A percentile compares a stretch with the other conserved stretches of the same genome.
phyloP scores from a whole-genome alignment of 2,888 invertebrate species.

The Allygus modestus region DNA sequence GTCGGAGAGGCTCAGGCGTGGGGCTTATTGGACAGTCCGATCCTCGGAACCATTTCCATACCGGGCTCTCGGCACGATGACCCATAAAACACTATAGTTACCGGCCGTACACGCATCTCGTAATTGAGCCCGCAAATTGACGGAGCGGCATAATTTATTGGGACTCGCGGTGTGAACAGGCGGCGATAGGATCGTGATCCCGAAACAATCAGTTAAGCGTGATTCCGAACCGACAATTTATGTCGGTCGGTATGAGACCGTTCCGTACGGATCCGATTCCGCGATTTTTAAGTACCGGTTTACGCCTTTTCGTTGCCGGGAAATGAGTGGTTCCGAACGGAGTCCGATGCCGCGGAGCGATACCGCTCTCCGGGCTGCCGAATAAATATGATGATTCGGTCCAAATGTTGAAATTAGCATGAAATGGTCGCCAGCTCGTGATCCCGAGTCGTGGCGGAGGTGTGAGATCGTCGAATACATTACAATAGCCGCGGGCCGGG shows the following conservation, averaged over 20 bases:
- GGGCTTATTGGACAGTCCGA: not conserved
- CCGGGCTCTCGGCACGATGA: conserved; percentile 19
- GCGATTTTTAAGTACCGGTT: conserved; percentile 51
- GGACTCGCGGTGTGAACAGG: conserved; percentile 41
- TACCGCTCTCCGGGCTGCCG: conserved; percentile 44
- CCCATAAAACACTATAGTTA: conserved; percentile 57
- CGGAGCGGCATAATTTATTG: conserved; percentile 47
- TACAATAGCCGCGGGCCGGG: conserved; percentile 40
- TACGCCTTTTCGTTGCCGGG: conserved; percentile 52
- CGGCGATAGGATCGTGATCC: conserved; percentile 46
- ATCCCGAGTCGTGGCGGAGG: conserved; percentile 57
- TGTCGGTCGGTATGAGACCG: conserved; percentile 33
- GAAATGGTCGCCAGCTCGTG: conserved; percentile 61
- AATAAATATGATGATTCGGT: conserved; percentile 63
- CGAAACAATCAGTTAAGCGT: conserved; percentile 54
- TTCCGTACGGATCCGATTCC: conserved; percentile 49
- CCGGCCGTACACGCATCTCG: conserved; percentile 22
- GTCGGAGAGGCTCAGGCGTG: not conserved
- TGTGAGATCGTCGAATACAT: conserved; percentile 58
- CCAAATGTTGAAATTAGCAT: conserved; percentile 64
- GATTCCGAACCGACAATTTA: conserved; percentile 50
- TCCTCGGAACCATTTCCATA: conserved; percentile 30
- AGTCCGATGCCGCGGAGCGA: conserved; percentile 43
- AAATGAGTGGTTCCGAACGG: conserved; percentile 37
- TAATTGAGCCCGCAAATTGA: conserved; percentile 47